Percentiles rank a stretch among this genome's conserved stretches.
Evolutionary conservation across 2,888 invertebrate genomes (phyloP).

Genomic region (Nomada fucata): DNA sequence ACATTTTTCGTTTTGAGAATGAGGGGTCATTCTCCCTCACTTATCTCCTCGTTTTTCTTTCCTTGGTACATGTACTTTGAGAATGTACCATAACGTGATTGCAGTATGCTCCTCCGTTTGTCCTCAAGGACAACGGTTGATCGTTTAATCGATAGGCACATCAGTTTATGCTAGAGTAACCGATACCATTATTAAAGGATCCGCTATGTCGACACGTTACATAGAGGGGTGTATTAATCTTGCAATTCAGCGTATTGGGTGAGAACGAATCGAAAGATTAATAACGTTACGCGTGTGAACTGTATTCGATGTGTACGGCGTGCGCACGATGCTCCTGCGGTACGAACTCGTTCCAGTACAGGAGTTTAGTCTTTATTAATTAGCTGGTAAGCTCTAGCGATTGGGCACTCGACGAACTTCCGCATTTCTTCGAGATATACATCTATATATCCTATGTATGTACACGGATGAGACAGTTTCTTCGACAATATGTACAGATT

Average conservation of each 20-base stretch:
- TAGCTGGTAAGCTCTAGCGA: neutral
- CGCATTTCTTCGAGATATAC: neutral
- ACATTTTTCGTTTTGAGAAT: constrained; percentile 11
- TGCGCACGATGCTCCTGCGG: neutral
- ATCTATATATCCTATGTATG: constrained; percentile 46
- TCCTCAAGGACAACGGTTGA: constrained; percentile 23
- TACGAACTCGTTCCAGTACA: neutral
- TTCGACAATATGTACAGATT: constrained; percentile 55
- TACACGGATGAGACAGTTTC: constrained; percentile 48
- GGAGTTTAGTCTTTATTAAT: constrained; percentile 4
- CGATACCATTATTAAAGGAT: constrained; percentile 12
- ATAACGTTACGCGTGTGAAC: neutral
- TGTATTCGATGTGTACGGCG: constrained; percentile 5
- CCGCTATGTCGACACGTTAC: constrained; percentile 24
- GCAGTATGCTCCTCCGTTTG: neutral
- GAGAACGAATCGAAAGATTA: constrained; percentile 16
- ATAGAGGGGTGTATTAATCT: constrained; percentile 12
- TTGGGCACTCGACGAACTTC: constrained; percentile 3
- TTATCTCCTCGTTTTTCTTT: neutral
- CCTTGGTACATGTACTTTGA: constrained; percentile 32
- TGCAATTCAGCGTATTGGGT: constrained; percentile 3
- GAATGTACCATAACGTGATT: constrained; percentile 45
- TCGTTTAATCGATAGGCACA: constrained; percentile 59
- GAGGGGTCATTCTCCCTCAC: no score
- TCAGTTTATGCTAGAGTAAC: constrained; percentile 52